phyloP scores from a whole-genome alignment of 2,797 vertebrate genomes.

The Psittacula derbiana region DNA sequence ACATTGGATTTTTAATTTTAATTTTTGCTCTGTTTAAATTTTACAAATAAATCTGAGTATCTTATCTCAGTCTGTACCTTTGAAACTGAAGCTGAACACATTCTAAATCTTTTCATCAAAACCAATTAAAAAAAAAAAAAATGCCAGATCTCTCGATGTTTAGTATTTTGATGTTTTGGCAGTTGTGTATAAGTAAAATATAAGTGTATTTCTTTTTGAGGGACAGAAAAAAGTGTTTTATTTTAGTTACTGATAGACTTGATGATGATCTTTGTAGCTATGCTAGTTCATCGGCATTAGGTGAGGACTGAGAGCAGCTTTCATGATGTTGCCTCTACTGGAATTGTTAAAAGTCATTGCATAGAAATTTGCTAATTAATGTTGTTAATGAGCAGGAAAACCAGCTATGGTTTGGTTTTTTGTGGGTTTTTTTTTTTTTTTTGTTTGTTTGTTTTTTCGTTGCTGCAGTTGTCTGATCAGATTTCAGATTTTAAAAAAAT shows the following conservation, averaged over 20 bases:
- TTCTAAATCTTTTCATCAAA: neutral
- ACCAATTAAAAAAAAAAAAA: neutral
- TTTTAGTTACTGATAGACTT: neutral
- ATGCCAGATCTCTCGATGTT: neutral
- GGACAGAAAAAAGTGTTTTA: neutral
- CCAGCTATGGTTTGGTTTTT: neutral
- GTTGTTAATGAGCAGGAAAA: conserved; percentile 9
- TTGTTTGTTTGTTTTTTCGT: neutral
- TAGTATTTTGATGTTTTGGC: neutral
- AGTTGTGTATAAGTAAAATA: neutral
- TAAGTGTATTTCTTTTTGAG: neutral
- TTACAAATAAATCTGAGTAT: neutral
- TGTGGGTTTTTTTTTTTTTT: neutral
- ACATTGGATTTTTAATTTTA: neutral
- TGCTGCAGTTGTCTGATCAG: neutral
- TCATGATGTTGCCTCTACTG: neutral
- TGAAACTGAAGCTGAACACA: neutral
- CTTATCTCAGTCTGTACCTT: neutral
- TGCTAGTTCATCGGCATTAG: neutral
- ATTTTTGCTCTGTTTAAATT: neutral
- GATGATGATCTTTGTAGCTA: neutral
- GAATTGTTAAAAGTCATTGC: conserved; percentile 12
- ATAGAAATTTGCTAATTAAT: neutral
- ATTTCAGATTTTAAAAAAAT: neutral
- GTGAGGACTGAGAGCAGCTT: neutral